These are phyloP conservation scores for Fragum fragum DNA, from an alignment of 2,888 invertebrate species.

Conservation along the genomic window DNA sequence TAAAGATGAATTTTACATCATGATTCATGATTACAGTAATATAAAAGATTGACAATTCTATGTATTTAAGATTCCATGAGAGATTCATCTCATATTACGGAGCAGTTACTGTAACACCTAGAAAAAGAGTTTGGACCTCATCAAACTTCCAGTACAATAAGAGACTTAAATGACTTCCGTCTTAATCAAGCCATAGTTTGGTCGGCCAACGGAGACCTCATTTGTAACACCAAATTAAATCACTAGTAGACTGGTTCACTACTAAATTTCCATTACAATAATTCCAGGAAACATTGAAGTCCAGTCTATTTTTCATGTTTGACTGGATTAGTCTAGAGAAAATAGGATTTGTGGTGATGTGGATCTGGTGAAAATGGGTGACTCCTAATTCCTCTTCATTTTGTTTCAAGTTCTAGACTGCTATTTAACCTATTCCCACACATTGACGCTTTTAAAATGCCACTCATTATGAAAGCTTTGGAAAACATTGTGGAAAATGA, in stretches of 20 bases:
- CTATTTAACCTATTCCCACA: too few relatives aligned
- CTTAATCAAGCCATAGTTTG: conserved; percentile 20
- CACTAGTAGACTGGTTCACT: conserved; percentile 21
- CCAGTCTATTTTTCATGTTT: conserved; percentile 29
- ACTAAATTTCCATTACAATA: conserved; percentile 28
- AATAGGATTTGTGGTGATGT: conserved; percentile 16
- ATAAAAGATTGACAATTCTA: too few relatives aligned
- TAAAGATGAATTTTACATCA: too few relatives aligned
- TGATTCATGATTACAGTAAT: too few relatives aligned
- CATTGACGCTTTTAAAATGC: too few relatives aligned
- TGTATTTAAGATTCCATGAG: too few relatives aligned
- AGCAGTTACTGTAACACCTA: too few relatives aligned
- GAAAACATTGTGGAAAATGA: too few relatives aligned
- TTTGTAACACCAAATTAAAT: conserved; percentile 32
- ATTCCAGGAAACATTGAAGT: conserved; percentile 25
- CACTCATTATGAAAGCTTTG: too few relatives aligned
- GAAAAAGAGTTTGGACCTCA: too few relatives aligned
- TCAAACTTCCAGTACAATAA: not conserved
- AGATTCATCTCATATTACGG: too few relatives aligned
- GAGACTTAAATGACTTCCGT: not conserved
- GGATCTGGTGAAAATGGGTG: not conserved
- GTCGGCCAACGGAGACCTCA: conserved; percentile 13
- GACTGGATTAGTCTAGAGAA: conserved; percentile 27
- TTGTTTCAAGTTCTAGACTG: too few relatives aligned
- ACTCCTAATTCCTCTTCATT: not conserved